Percentiles rank a stretch among this genome's conserved stretches.
phyloP scores from a whole-genome alignment of 2,888 invertebrate species.

The Metalampra italica region DNA sequence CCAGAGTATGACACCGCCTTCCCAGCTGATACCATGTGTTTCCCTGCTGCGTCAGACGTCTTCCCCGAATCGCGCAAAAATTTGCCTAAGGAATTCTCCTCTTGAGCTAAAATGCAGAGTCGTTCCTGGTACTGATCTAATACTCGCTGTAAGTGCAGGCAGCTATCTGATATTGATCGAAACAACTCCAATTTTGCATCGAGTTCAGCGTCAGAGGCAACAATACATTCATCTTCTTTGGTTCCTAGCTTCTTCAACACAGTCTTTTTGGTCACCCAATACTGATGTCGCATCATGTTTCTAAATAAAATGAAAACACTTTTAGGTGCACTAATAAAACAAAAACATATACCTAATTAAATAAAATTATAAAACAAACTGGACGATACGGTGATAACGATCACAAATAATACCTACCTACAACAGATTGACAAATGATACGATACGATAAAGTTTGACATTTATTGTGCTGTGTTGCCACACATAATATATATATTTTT shows the following conservation, averaged over 20 bases:
- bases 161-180: slow-evolving; percentile 94
- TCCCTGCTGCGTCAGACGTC: slow-evolving; percentile 89
- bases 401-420: no score
- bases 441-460: no score
- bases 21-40: slow-evolving; percentile 81
- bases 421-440: no score
- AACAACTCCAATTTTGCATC: slow-evolving; percentile 97
- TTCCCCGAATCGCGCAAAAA: slow-evolving; percentile 97
- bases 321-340: slow-evolving; percentile 2
- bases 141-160: slow-evolving; percentile 90
- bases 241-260: slow-evolving; percentile 95
- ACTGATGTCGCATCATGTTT: slow-evolving; percentile 90
- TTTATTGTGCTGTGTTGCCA: no score
- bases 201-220: slow-evolving; percentile 96
- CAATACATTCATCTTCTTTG: slow-evolving; percentile 98
- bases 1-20: slow-evolving; percentile 92
- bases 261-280: slow-evolving; percentile 98
- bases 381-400: neutral
- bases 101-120: slow-evolving; percentile 94
- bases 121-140: slow-evolving; percentile 96
- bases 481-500: no score
- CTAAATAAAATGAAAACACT: slow-evolving; percentile 15
- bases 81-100: slow-evolving; percentile 95
- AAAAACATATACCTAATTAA: neutral
- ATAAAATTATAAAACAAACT: neutral